Conservation (phyloP, 2,888 invertebrate species). For the Tolmerus cingulatus region DNA sequence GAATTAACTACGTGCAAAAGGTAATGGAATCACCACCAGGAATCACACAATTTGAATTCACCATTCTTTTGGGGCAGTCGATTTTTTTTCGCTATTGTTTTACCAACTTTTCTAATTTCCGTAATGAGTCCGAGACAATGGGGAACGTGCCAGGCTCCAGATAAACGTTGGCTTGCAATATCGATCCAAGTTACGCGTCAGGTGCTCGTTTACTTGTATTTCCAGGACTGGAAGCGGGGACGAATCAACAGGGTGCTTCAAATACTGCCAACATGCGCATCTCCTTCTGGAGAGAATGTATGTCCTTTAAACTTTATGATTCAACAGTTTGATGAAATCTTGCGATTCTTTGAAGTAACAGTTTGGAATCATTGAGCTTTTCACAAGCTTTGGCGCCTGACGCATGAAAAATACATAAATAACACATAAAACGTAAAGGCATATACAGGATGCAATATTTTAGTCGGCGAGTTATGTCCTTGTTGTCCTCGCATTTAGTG, state of each 20-base stretch:
- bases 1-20: not conserved
- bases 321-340: not conserved
- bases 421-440: too few species aligned
- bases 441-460: not conserved
- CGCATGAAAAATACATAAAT: not conserved
- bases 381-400: not conserved
- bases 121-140: not conserved
- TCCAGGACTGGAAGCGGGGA: not conserved
- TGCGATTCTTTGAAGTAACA: not conserved
- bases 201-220: not conserved
- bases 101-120: not conserved
- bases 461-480: not conserved
- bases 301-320: not conserved
- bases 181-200: not conserved
- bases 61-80: not conserved
- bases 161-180: not conserved
- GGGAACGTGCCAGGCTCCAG: not conserved
- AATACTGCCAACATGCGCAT: not conserved
- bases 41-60: not conserved
- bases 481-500: not conserved
- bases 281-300: not conserved
- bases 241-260: slow-evolving; percentile 4
- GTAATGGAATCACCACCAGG: not conserved
- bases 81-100: not conserved
- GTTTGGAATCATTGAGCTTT: not conserved